Conservation (phyloP, 1,140 invertebrate genomes). For the Watersipora subatra region DNA sequence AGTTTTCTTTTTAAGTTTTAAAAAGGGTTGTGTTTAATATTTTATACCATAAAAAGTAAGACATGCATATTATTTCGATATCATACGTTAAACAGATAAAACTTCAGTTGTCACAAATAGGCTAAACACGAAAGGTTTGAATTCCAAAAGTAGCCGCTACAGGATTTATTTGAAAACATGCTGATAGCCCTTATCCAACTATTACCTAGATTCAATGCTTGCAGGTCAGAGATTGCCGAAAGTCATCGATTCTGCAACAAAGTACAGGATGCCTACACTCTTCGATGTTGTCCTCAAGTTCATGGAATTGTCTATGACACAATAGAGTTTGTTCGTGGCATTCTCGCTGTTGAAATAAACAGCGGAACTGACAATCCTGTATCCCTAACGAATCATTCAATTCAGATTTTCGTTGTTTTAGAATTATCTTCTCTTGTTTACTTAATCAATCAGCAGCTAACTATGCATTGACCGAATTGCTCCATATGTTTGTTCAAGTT, state of each 20-base stretch:
- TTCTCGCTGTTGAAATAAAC: constrained; percentile 56
- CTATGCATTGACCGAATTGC: not conserved
- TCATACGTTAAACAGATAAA: too few species aligned
- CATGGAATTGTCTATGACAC: constrained; percentile 58
- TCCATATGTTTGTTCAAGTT: not conserved
- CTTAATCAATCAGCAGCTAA: not conserved
- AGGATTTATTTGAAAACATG: too few species aligned
- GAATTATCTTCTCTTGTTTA: not conserved
- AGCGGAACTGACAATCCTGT: constrained; percentile 62
- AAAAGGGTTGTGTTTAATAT: too few species aligned
- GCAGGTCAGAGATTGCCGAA: constrained; percentile 37
- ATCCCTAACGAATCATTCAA: too few species aligned
- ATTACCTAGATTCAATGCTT: too few species aligned
- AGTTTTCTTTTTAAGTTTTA: too few species aligned
- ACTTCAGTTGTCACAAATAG: too few species aligned
- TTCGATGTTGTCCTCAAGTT: constrained; percentile 58
- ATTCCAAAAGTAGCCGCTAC: too few species aligned
- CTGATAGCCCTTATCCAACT: too few species aligned
- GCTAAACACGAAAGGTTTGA: too few species aligned
- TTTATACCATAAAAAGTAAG: too few species aligned
- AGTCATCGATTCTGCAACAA: constrained; percentile 56
- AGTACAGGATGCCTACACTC: constrained; percentile 61
- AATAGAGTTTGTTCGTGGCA: constrained; percentile 51
- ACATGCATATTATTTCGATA: too few species aligned
- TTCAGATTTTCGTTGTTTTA: constrained; percentile 11